A percentile compares a stretch with the other conserved stretches of the same genome.
Evolutionary conservation across 2,113 vertebrate species (phyloP).

Genomic region (Spilogale gracilis): DNA sequence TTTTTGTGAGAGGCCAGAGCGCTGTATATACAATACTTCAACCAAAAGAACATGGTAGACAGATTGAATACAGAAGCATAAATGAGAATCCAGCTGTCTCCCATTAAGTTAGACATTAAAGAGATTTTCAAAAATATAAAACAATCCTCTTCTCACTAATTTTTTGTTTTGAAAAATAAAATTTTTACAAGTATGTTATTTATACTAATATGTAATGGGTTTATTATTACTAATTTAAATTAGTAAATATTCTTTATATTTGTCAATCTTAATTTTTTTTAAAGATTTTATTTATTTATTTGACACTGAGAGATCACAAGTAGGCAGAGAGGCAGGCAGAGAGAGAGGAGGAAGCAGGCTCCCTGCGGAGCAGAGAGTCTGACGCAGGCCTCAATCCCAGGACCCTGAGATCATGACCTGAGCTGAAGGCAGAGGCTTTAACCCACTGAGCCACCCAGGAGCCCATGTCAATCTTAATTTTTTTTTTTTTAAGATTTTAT

Average conservation of each 20-base stretch:
- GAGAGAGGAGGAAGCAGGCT: no score
- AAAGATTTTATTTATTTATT: no score
- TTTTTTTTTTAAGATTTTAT: no score
- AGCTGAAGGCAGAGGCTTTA: no score
- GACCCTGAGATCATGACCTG: no score
- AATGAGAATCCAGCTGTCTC: not conserved
- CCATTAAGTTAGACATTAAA: constrained; percentile 49
- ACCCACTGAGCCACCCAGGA: no score
- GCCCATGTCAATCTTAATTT: no score
- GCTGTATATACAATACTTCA: constrained; percentile 11
- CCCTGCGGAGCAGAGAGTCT: no score
- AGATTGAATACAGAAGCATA: not conserved
- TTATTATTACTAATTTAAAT: constrained; percentile 36
- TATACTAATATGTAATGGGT: not conserved
- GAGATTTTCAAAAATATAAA: not conserved
- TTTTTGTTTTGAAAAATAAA: constrained; percentile 46
- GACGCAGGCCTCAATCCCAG: no score
- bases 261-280: constrained; percentile 49
- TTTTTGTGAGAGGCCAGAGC: not conserved
- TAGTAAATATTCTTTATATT: not conserved
- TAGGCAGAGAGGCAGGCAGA: no score
- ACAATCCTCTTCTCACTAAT: not conserved
- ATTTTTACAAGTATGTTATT: not conserved
- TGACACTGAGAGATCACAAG: no score
- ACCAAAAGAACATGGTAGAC: not conserved